A percentile compares a stretch with the other conserved stretches of the same genome.
phyloP scores from a whole-genome alignment of 2,888 invertebrate genomes.

The Drosophila emarginata region DNA sequence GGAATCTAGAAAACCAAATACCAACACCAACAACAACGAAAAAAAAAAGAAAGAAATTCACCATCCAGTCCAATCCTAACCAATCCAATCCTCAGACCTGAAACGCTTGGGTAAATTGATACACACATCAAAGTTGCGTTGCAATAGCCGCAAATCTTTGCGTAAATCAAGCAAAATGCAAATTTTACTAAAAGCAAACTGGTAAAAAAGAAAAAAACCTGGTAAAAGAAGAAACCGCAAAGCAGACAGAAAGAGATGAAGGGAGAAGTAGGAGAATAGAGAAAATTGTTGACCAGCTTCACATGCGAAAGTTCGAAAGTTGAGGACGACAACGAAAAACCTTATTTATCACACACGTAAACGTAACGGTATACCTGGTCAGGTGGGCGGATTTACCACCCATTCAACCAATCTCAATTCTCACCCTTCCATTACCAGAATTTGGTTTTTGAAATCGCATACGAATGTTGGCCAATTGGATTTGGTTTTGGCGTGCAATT shows the following conservation, averaged over 20 bases:
- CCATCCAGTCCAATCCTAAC: constrained; percentile 46
- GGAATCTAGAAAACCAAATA: constrained; percentile 25
- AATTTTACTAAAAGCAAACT: constrained; percentile 63
- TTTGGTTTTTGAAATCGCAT: constrained; percentile 69
- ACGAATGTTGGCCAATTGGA: constrained; percentile 72
- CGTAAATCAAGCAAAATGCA: constrained; percentile 76
- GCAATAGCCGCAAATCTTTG: constrained; percentile 74
- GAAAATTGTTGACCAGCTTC: constrained; percentile 53
- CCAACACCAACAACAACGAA: constrained; percentile 24
- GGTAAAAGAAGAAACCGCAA: constrained; percentile 43
- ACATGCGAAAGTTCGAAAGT: constrained; percentile 25
- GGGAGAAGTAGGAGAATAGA: constrained; percentile 30
- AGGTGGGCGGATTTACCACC: neutral
- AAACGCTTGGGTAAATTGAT: constrained; percentile 66
- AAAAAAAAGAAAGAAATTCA: constrained; percentile 3
- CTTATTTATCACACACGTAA: constrained; percentile 66
- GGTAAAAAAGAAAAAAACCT: constrained; percentile 11
- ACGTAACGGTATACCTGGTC: constrained; percentile 16
- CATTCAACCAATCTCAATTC: neutral
- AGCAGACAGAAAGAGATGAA: constrained; percentile 18
- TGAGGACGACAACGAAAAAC: constrained; percentile 51
- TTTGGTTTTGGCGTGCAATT: constrained; percentile 52
- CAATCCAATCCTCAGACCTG: constrained; percentile 52
- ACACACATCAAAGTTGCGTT: constrained; percentile 74
- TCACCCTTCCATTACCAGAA: constrained; percentile 43